phyloP scores from a whole-genome alignment of 2,113 vertebrate species.

The Hiodon tergisus region DNA sequence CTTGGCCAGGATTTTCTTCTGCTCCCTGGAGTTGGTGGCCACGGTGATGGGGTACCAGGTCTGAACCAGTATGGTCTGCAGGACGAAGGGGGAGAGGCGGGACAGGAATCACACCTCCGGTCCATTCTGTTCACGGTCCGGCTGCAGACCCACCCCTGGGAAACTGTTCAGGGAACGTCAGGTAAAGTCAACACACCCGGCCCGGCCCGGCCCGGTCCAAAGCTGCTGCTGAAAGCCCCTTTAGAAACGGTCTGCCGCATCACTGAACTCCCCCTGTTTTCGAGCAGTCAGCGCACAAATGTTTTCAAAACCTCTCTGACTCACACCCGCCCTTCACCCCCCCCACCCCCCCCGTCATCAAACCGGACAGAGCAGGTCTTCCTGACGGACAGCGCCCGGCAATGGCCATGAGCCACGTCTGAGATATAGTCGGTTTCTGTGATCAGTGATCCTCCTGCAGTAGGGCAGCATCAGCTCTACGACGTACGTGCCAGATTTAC shows the following conservation, averaged over 20 bases:
- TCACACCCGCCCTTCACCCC: not conserved
- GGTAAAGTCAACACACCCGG: not conserved
- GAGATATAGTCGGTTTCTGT: too few species aligned
- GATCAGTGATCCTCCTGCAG: too few species aligned
- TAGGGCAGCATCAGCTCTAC: too few species aligned
- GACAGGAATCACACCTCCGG: too few species aligned
- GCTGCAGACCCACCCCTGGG: not conserved
- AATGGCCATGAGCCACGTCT: not conserved
- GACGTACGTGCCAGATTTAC: too few species aligned
- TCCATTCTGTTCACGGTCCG: not conserved
- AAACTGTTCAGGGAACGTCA: not conserved
- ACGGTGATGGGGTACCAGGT: slow-evolving; percentile 98
- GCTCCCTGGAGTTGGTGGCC: slow-evolving; percentile 96
- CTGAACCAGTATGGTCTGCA: slow-evolving; percentile 94
- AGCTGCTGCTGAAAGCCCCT: not conserved
- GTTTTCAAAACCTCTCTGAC: not conserved
- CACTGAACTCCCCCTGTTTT: not conserved
- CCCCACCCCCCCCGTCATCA: too few species aligned
- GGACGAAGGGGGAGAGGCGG: slow-evolving; percentile 36
- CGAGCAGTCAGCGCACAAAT: not conserved
- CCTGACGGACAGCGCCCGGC: not conserved
- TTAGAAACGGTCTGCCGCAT: not conserved
- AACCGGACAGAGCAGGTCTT: not conserved
- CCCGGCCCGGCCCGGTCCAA: not conserved
- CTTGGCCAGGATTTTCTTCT: slow-evolving; percentile 96